phyloP scores from a whole-genome alignment of 2,888 invertebrate species.

The Ellobium chinense region DNA sequence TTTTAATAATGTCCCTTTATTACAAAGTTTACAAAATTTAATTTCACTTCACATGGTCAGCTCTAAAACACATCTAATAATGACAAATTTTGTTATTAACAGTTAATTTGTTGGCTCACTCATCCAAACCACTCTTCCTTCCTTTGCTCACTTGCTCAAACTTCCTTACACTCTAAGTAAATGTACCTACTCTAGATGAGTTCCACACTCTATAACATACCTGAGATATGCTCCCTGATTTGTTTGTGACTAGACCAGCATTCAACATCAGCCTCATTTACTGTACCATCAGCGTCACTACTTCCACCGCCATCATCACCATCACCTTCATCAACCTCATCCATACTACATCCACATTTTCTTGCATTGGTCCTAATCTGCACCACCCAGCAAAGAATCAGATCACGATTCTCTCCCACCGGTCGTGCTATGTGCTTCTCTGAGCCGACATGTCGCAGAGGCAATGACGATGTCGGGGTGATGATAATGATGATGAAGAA shows the following conservation, averaged over 20 bases:
- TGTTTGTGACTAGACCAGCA: not conserved
- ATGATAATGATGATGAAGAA: not conserved
- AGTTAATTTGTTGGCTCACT: too few relatives aligned
- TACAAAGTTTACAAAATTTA: too few relatives aligned
- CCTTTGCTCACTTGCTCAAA: too few relatives aligned
- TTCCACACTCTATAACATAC: too few relatives aligned
- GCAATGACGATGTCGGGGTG: not conserved
- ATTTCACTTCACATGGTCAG: too few relatives aligned
- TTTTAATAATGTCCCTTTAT: too few relatives aligned
- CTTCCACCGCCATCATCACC: not conserved
- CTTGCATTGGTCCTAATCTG: constrained; percentile 12
- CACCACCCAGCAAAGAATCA: constrained; percentile 30
- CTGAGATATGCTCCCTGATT: not conserved
- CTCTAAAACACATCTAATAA: too few relatives aligned
- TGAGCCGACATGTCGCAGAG: constrained; percentile 3
- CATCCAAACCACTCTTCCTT: too few relatives aligned
- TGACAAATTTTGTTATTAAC: too few relatives aligned
- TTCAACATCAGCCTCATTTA: not conserved
- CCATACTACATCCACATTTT: not conserved
- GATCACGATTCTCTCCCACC: not conserved
- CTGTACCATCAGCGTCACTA: not conserved
- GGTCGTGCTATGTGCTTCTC: constrained; percentile 7
- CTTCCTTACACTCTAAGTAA: too few relatives aligned
- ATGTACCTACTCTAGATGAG: too few relatives aligned
- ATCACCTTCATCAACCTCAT: not conserved